Evolutionary conservation across 2,888 invertebrate genomes (phyloP).

Genomic region (Drosophila engyochracea): DNA sequence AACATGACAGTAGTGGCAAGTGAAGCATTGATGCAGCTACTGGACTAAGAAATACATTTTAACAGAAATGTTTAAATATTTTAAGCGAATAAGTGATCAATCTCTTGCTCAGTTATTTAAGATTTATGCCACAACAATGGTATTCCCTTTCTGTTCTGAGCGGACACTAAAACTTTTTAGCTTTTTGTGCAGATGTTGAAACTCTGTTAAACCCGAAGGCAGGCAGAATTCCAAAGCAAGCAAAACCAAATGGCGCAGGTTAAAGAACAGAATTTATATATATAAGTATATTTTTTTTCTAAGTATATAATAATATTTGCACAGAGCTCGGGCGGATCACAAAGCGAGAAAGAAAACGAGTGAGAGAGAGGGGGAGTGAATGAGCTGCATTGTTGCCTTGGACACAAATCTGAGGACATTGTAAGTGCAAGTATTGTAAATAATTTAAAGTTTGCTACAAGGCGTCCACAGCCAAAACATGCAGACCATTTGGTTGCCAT

Average conservation of each 20-base stretch:
- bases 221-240: slow-evolving; percentile 15
- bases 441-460: slow-evolving; percentile 71
- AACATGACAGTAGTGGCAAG: background rate
- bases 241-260: slow-evolving; percentile 26
- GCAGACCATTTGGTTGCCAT: slow-evolving; percentile 67
- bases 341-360: background rate
- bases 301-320: slow-evolving; percentile 29
- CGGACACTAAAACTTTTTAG: slow-evolving; percentile 25
- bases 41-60: background rate
- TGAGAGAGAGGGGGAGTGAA: background rate
- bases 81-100: background rate
- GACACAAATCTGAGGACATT: slow-evolving; percentile 51
- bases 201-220: slow-evolving; percentile 13
- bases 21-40: background rate
- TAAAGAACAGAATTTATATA: slow-evolving; percentile 18
- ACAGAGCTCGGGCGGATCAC: background rate
- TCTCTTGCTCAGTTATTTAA: background rate
- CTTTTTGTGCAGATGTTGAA: slow-evolving; percentile 7
- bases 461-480: slow-evolving; percentile 55
- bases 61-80: background rate
- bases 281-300: slow-evolving; percentile 9
- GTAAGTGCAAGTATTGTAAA: slow-evolving; percentile 66
- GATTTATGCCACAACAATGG: slow-evolving; percentile 3
- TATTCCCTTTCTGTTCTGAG: background rate
- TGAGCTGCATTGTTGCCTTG: slow-evolving; percentile 48